A percentile compares a stretch with the other conserved stretches of the same genome.
Conservation (phyloP, 2,888 invertebrate genomes). For the Limnephilus auricula region DNA sequence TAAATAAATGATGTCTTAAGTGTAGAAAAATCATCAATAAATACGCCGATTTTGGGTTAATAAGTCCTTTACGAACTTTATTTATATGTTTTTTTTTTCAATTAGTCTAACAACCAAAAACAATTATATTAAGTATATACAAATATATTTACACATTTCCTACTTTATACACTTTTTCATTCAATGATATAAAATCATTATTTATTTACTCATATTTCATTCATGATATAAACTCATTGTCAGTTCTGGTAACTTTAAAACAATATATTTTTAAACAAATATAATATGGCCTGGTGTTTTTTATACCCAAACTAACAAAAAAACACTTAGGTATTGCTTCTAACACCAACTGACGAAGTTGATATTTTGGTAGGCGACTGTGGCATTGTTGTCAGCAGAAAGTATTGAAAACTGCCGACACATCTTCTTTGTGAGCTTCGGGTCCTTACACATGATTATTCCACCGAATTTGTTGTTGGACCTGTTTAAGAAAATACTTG, state of each 20-base stretch:
- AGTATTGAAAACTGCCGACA: neutral
- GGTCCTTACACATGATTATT: neutral
- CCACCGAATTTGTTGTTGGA: neutral
- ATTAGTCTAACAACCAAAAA: neutral
- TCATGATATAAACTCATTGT: too few relatives aligned
- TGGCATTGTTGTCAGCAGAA: neutral
- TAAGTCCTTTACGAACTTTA: neutral
- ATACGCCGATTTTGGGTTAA: neutral
- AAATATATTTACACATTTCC: neutral
- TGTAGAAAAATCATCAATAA: neutral
- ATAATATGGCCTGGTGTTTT: neutral
- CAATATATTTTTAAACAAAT: conserved; percentile 2
- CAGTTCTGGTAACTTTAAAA: neutral
- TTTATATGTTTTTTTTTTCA: neutral
- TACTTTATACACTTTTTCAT: neutral
- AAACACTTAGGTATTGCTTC: neutral
- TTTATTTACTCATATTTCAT: too few relatives aligned
- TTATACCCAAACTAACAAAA: neutral
- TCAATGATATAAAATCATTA: neutral
- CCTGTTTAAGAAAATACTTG: neutral
- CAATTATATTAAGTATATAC: neutral
- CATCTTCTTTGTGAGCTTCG: neutral
- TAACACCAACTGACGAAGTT: neutral
- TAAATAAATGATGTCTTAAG: neutral
- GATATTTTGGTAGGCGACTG: neutral